Evolutionary conservation across 1,140 invertebrate species (phyloP), one percentile per base, ranked within the genome.

Genomic region (Cydia splendana): DNA sequence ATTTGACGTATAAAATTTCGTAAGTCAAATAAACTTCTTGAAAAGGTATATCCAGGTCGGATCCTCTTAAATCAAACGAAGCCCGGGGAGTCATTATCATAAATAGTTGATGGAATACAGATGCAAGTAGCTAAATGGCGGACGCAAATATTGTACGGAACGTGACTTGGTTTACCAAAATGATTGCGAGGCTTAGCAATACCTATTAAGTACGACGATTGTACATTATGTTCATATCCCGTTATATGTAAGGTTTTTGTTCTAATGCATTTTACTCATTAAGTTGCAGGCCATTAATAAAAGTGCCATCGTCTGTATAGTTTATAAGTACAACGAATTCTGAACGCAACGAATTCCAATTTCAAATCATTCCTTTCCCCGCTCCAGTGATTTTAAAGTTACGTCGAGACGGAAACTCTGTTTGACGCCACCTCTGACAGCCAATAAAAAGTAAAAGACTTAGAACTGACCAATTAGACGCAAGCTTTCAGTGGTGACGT

Each of bases 281-380:
- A 92, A 91, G 92, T 93, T 87, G 92, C 91, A 91, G 91, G 91
- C 91, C 91, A 93, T 93, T 91, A 88, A 88, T 62, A 83, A 84
- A 88, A 91, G 91, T 93, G 91, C 91, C 91, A 93, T 93, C 89
- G 89, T 91, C 88, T 91, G 85, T 88, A 80, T 93, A 92, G 90
- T 88, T 89, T 85, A 62, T 91, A 91, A 90, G 87, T 91, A 87
- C 85, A 88, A 88, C 84, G 84, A 85, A 87, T 86, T 87, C 86
- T 86, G 83, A 86, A 88, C 65, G 65, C 45, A 53, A 53, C 57
- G 45, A 62, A 38, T 75, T 53, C 74, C 57, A 48, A 73, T 30
- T 38, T 24, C 48, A 13, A 71, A 69, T 53, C 48, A 71, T 73
- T 42, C 45, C 67, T 71, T 71, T 71, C 34, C 67, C 34, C 67